Base-by-base conservation (phyloP, 2,888 invertebrate species). In the Latheticus oryzae region DNA sequence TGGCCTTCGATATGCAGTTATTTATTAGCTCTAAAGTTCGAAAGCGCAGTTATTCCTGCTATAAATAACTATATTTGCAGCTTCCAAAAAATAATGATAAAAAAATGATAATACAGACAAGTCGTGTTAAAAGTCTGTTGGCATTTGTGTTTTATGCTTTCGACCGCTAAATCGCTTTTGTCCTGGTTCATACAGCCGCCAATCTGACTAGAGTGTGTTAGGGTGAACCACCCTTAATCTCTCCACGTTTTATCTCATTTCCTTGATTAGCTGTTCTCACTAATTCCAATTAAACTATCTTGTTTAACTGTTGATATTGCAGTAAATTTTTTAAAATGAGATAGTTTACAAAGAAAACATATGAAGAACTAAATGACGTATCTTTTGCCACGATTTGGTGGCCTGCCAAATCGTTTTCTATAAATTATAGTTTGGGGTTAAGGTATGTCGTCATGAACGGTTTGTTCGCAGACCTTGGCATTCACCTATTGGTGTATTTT, bases 151-250 rank as follows among this genome's bases (percentile, higher is more conserved):
- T n/a, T n/a, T n/a, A n/a, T n/a, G n/a, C n/a, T n/a, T n/a, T n/a
- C n/a, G n/a, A n/a, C n/a, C n/a, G n/a, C n/a, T n/a, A n/a, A n/a
- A n/a, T n/a, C n/a, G n/a, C n/a, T n/a, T n/a, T n/a, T n/a, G n/a
- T n/a, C n/a, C n/a, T 5, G 21, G 21, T 21, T 21, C 4, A 21
- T 21, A 21, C 21, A 21, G 21, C 21, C 21, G 21, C 4, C 9
- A 28, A n/a, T 28, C 5, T 8, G 28, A n/a, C 28, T 4, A 8
- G 9, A 28, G n/a, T n/a, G n/a, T n/a, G 28, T 8, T 16, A 7
- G 33, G 13, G 15, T 33, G 33, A 33, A 13, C 2, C 33, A 33
- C 3, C 33, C 15, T 8, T 33, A n/a, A 33, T 33, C 33, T 13
- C 16, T 1, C 7, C 8, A n/a, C 5, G 8, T 13, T 33, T 33